Evolutionary conservation across 2,888 invertebrate species (phyloP).

Genomic region (Cryptus viduatorius): DNA sequence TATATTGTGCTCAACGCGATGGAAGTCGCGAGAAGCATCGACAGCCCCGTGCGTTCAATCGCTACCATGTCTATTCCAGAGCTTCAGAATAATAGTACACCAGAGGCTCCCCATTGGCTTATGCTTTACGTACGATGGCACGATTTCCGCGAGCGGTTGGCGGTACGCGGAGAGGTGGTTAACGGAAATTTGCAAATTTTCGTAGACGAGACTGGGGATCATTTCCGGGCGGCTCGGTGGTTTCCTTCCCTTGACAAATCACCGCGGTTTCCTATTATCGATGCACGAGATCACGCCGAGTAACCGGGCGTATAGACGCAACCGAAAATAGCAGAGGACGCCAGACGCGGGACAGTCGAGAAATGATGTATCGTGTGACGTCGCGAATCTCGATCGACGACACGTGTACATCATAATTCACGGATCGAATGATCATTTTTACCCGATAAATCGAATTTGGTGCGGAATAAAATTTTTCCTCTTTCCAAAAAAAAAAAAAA

Average conservation of each 20-base stretch:
- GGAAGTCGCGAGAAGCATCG: no score
- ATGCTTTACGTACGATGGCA: background rate
- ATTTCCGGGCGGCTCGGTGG: slow-evolving; percentile 83
- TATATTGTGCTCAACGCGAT: no score
- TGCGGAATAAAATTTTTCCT: no score
- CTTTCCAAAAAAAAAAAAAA: no score
- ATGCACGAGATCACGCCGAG: slow-evolving; percentile 71
- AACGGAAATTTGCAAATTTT: slow-evolving; percentile 84
- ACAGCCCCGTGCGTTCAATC: no score
- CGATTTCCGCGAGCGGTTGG: background rate
- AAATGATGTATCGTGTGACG: background rate
- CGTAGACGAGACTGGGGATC: slow-evolving; percentile 80
- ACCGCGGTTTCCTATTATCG: slow-evolving; percentile 83
- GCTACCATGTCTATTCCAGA: no score
- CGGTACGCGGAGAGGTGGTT: background rate
- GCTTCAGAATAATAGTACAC: no score
- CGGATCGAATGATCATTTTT: no score
- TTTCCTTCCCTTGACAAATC: slow-evolving; percentile 84
- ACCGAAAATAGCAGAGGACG: slow-evolving; percentile 28
- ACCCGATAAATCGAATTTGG: no score
- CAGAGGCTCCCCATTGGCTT: slow-evolving; percentile 4
- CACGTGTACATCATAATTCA: no score
- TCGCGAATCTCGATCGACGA: no score
- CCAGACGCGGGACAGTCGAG: slow-evolving; percentile 26
- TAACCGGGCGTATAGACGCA: slow-evolving; percentile 25